Base-by-base conservation (phyloP, 2,888 invertebrate species). In the Tenodera sinensis region DNA sequence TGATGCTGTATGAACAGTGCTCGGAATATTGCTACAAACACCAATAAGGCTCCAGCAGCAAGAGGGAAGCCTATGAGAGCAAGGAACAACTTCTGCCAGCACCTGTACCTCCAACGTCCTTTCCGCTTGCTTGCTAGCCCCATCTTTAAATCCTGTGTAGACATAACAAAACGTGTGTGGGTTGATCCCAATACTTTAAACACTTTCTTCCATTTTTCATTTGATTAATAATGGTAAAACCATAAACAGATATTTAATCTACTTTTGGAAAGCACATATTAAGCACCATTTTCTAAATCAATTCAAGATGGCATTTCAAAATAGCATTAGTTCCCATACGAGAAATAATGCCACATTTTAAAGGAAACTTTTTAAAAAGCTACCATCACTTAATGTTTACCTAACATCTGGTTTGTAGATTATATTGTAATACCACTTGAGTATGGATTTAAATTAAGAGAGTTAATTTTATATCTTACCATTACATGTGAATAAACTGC, bases 81-180 rank as follows among this genome's bases (percentile, higher is more conserved):
- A 34, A 89, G 89, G 83, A 90, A 90, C 85, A 90, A 87, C 86
- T 89, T 89, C 54, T 90, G 90, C 90, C 90, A 90, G 84, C 89
- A 90, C 85, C 90, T 87, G 83, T 89, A 90, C 83, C 90, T 87
- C 90, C 90, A 90, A 82, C 90, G 89, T 42, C 90, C 90, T 89
- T 90, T 90, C 27, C 90, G 88, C 89, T 89, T 90, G 84, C 88
- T 89, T 34, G 90, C 83, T 81, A 90, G 86, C 28, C 90, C 89
- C 90, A 90, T 90, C 87, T 88, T 84, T 88, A 88, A 82, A 89
- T 83, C 42, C 88, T 88, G 84, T 54, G 88, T 83, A 86, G 85
- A 81, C 85, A 85, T 28, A 82, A 88, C 88, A 84, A 88, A 88
- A 84, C 8, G 54, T 71, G 54, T 71, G 54, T 71, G 54, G 54